Evolutionary conservation across 2,888 invertebrate species (phyloP).

Genomic region (Cephus spinipes): DNA sequence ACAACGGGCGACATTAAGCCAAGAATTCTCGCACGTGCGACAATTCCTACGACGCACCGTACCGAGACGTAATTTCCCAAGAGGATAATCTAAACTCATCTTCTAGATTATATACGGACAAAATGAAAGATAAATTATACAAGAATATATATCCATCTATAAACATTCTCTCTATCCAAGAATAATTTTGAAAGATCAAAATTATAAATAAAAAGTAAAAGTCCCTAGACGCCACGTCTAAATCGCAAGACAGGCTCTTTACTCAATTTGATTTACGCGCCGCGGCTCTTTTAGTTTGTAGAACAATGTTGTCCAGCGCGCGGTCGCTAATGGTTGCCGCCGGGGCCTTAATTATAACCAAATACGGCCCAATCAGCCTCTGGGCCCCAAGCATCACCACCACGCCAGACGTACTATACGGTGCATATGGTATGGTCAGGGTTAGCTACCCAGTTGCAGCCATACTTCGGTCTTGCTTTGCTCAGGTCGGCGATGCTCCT

Average conservation of each 20-base stretch:
- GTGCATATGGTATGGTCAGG: background rate
- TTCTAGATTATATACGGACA: background rate
- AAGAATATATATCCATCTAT: background rate
- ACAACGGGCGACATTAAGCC: background rate
- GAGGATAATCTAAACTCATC: background rate
- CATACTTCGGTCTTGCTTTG: background rate
- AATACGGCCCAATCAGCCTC: slow-evolving; percentile 55
- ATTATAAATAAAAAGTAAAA: background rate
- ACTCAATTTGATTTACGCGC: slow-evolving; percentile 47
- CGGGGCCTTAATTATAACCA: slow-evolving; percentile 57
- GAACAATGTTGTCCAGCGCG: slow-evolving; percentile 53
- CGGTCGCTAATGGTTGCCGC: slow-evolving; percentile 51
- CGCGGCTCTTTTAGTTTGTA: slow-evolving; percentile 34
- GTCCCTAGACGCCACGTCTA: background rate
- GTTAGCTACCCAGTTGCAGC: background rate
- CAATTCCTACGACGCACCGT: background rate
- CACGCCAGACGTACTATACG: background rate
- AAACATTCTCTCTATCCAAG: background rate
- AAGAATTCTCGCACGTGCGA: background rate
- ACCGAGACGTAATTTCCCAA: background rate
- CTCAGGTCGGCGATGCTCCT: background rate
- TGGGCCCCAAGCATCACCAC: slow-evolving; percentile 22
- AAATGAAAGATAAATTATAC: background rate
- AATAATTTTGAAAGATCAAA: background rate
- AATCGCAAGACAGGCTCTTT: slow-evolving; percentile 26